A percentile compares a stretch with the other conserved stretches of the same genome.
Conservation (phyloP, 2,797 vertebrate species). For the Schizothorax lantsangensis region DNA sequence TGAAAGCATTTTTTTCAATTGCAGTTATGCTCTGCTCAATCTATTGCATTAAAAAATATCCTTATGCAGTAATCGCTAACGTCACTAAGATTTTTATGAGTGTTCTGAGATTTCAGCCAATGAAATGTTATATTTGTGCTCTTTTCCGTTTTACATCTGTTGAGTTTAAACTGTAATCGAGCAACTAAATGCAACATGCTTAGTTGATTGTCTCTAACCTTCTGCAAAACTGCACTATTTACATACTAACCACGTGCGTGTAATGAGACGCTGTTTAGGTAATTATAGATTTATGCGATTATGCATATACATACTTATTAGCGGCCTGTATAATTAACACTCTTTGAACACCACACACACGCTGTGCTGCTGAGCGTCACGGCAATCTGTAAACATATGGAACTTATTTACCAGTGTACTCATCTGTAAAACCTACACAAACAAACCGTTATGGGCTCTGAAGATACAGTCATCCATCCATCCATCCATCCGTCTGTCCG, state of each 20-base stretch:
- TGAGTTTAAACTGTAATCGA: neutral
- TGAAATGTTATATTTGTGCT: neutral
- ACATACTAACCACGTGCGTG: slow-evolving; percentile 51
- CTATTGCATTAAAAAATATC: neutral
- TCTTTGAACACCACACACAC: slow-evolving; percentile 38
- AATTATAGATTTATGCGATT: slow-evolving; percentile 61
- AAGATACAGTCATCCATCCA: neutral
- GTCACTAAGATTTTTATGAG: neutral
- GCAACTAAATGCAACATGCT: neutral
- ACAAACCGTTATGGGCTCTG: neutral
- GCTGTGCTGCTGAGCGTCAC: slow-evolving; percentile 28
- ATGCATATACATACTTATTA: slow-evolving; percentile 62
- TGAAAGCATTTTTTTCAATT: neutral
- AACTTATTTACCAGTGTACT: slow-evolving; percentile 45
- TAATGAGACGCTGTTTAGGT: slow-evolving; percentile 56
- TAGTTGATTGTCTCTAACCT: neutral
- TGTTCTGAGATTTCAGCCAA: neutral
- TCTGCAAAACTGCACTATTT: slow-evolving; percentile 43
- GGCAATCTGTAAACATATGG: slow-evolving; percentile 49
- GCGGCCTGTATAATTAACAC: slow-evolving; percentile 54
- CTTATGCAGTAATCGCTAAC: neutral
- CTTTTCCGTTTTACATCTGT: neutral
- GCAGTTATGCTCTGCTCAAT: neutral
- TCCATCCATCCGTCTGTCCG: too few relatives aligned
- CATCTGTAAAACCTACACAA: slow-evolving; percentile 34